Evolutionary conservation across 2,888 invertebrate species (phyloP), one percentile per base, ranked within the genome.

Genomic region (Xestoiulus laeticollis): DNA sequence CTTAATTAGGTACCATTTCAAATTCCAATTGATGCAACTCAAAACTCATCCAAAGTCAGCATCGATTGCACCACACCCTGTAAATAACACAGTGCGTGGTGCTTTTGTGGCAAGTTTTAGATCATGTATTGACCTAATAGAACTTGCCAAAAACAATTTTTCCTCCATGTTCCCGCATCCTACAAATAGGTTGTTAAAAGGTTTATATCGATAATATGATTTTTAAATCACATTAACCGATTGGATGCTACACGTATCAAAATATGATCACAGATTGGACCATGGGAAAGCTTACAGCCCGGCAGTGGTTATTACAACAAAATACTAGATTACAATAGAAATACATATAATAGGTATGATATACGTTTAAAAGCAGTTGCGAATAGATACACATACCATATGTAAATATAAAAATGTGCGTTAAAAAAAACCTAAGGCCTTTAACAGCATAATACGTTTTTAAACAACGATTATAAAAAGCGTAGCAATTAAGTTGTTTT

Each of bases 281-380:
- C 68, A 78, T 22, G 12, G 78, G 30, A 30, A 78, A 78, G 78
- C 26, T 78, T 78, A 78, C 78, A 78, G 8, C 26, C 78, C 78
- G 30, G 78, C 30, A 30, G 78, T 78, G 78, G 78, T 30, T 78
- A 30, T 78, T 30, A 78, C 26, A 30, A 30, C 78, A 30, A 78
- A 78, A 78, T 78, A 30, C 30, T 78, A 26, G 78, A 78, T 78
- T 78, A 78, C 78, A 14, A 78, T 26, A 68, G n/a, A 59, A 78
- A 78, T 78, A 78, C 78, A 78, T 78, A 78, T 78, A 78, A 78
- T 78, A 78, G 30, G 78, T 78, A 78, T 78, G 78, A 78, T 78
- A 78, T 78, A 78, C n/a, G 78, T 30, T 26, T 78, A 30, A 78
- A 78, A 78, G 78, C 78, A 78, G 78, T 26, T 38, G 78, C 78